Base-by-base conservation (phyloP, 2,113 vertebrate species). In the Sceloporus undulatus region DNA sequence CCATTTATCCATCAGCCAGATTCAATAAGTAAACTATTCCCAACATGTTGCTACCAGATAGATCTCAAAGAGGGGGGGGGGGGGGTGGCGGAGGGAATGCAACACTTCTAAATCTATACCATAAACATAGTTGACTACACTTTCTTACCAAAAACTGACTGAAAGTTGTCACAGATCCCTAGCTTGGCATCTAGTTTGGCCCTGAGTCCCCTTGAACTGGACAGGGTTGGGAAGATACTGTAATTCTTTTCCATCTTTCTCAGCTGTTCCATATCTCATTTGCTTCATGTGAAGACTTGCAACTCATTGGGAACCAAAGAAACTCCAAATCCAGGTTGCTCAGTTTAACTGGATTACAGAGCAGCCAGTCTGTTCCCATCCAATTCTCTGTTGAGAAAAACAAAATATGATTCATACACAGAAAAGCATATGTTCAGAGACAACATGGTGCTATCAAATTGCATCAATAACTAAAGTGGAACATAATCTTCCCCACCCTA, bases 361-460 rank as follows among this genome's bases (percentile, higher is more conserved):
- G 42, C 71, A 77, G 23, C 56, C 79, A 52, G 87, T 54, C 87
- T 88, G 87, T 88, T 83, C 92, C 94, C 94, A 95, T 91, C 90
- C 94, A 94, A 95, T 95, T 96, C 95, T 95, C 94, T 94, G 86
- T 93, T 95, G 95, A 95, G 94, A 94, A 94, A 93, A 92, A 90
- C 93, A 95, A 96, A 95, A 93, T 93, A 94, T 93, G 92, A 96
- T 93, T 94, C 93, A 95, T 79, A 93, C 91, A 93, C 95, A 6
- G 38, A 92, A 96, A 96, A 97, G 93, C 93, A 95, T 95, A 96
- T 96, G 96, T 96, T 95, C 95, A 87, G 84, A 91, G 93, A 88
- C 96, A 95, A 95, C 94, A 95, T 92, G 94, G 94, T 96, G 93
- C 92, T 93, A 92, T 96, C 95, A 97, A 96, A 95, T 92, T 95